Base-by-base conservation (phyloP, 1,140 invertebrate genomes). In the Drosophila oshimai region DNA sequence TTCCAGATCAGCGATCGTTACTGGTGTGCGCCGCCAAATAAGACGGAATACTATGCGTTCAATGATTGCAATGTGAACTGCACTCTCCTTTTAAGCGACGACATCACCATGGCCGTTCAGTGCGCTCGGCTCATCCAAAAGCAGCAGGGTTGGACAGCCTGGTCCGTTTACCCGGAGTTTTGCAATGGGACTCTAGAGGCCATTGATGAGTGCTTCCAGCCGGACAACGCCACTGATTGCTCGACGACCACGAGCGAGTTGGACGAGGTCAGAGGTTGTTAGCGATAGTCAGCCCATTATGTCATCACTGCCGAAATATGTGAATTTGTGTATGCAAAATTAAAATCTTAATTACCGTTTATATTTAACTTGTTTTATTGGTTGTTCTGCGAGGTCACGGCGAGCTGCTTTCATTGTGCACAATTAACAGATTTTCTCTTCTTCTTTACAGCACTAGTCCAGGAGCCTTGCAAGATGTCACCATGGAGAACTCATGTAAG, bases 61-160 rank as follows among this genome's bases (percentile, higher is more conserved):
- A 91, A 90, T 42, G 83, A 68, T 0, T 90, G 89, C 72, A 90
- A 89, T 31, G 50, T 90, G 22, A 87, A 89, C 34, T 90, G 89
- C 46, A 81, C 55, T 0, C 60, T 72, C 0, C 51, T 90, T n/a
- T 31, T 90, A 10, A 64, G 24, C 24, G 77, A 90, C 55, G 74
- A 90, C 60, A 90, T 90, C n/a, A 89, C 87, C 2, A 58, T 42
- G 44, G 65, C 89, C 9, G 79, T 90, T 2, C 55, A 55, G 4
- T 90, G 89, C 79, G 89, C 89, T 0, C 44, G 55, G 3, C 60
- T 69, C 13, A 89, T 90, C 50, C 73, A 44, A 20, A 70, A 33
- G 13, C 79, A 86, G 4, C 89, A 92, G 92, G 95, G 95, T 7
- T 96, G 95, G 91, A 92, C 93, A 4, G 95, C 95, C 7, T 96